Base-by-base conservation (phyloP, 2,113 vertebrate species). In the crab-eating macaque (Macaca fascicularis) region DNA sequence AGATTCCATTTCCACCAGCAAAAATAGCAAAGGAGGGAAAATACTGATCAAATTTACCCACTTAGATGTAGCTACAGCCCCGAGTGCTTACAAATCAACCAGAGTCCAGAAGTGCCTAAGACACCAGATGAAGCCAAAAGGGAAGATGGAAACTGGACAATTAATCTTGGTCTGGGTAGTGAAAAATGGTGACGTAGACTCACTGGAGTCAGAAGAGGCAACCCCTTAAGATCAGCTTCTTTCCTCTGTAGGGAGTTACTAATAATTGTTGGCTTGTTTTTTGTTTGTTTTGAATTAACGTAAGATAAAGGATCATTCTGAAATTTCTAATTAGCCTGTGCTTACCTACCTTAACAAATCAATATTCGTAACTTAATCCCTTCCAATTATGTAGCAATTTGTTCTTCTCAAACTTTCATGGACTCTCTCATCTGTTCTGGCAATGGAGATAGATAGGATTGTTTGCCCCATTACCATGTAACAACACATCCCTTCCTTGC, bases 321-420 rank as follows among this genome's bases (percentile, higher is more conserved):
- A 90, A 83, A 78, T 79, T 72, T 96, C 82, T 88, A 70, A 9
- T 76, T 81, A 83, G 50, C 32, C 25, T 6, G 17, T 75, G 7
- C 25, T 85, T 92, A n/a, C 64, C 32, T 67, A 30, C 43, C 64
- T 69, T 84, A 82, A 90, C 35, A 80, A 64, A 87, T 50, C 27
- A 91, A 9, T 61, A 82, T 45, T 79, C 81, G 32, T 19, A 91
- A 89, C n/a, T 75, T 90, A 90, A 43, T 64, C 57, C 35, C 30
- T 84, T 72, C 43, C 0, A 8, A 25, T 93, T 89, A 88, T 16
- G 6, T 13, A 79, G 8, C 25, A 81, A 48, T 80, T 91, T 81
- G 40, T 87, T 94, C 86, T 91, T 90, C 57, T 85, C 76, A 74
- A 76, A 50, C 30, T 93, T 90, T 76, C 67, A 76, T 38, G n/a